A percentile compares a stretch with the other conserved stretches of the same genome.
phyloP scores from a whole-genome alignment of 2,888 invertebrate genomes.

The Venustoraphidia nigricollis region DNA sequence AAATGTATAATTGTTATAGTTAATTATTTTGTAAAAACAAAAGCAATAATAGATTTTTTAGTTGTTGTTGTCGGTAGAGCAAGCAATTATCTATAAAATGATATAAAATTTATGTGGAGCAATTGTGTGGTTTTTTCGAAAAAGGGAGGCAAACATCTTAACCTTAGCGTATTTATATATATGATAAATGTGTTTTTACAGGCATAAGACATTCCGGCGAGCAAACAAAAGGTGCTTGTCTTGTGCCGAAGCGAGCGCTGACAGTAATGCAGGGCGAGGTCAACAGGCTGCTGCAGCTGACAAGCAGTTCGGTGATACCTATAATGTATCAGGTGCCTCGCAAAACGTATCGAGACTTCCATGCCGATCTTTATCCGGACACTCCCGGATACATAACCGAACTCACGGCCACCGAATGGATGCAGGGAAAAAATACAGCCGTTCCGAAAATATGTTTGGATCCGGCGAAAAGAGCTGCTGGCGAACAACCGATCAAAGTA shows the following conservation, averaged over 20 bases:
- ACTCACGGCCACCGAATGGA: slow-evolving; percentile 69
- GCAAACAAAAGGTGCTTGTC: slow-evolving; percentile 86
- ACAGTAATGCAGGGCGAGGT: slow-evolving; percentile 97
- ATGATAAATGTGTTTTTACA: not conserved
- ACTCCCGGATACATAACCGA: slow-evolving; percentile 70
- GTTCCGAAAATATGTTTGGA: slow-evolving; percentile 71
- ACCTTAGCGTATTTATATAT: no score
- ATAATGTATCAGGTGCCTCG: slow-evolving; percentile 90
- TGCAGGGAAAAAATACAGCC: slow-evolving; percentile 56
- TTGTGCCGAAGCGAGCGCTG: slow-evolving; percentile 82
- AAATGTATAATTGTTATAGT: no score
- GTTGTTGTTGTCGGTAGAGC: no score
- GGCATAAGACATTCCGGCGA: slow-evolving; percentile 76
- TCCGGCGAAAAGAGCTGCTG: slow-evolving; percentile 52
- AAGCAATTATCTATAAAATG: no score
- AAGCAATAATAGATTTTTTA: no score
- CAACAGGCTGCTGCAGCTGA: slow-evolving; percentile 74
- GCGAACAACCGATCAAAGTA: slow-evolving; percentile 44
- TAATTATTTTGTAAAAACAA: no score
- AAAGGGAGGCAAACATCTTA: no score
- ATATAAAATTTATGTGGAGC: no score
- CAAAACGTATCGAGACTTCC: slow-evolving; percentile 58
- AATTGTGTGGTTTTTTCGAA: no score
- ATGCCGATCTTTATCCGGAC: slow-evolving; percentile 86
- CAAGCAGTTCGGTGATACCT: slow-evolving; percentile 75